Conservation (phyloP, 2,888 invertebrate species). For the Lasioglossum pauxillum region DNA sequence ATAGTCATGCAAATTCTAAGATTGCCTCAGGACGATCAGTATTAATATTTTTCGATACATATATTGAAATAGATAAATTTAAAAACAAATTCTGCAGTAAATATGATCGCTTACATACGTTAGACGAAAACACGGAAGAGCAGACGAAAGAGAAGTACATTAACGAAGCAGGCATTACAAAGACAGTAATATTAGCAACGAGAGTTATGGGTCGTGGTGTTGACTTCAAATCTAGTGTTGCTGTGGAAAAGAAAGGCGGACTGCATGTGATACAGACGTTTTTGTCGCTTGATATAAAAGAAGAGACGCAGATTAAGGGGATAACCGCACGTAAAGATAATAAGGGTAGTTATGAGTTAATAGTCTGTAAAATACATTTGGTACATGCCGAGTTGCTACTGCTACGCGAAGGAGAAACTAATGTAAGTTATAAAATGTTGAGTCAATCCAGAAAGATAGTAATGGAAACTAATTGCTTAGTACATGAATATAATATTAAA, state of each 20-base stretch:
- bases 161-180: not conserved
- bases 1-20: not conserved
- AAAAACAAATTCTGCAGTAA: not conserved
- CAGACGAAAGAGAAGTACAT: not conserved
- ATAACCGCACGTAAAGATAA: not conserved
- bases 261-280: not conserved
- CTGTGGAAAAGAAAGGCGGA: not conserved
- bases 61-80: not conserved
- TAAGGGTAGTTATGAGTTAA: not conserved
- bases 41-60: not conserved
- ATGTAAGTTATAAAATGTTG: not conserved
- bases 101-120: not conserved
- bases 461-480: accelerated
- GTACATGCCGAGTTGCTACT: not conserved
- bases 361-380: not conserved
- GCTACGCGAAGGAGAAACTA: not conserved
- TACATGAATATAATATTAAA: not conserved
- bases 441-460: not conserved
- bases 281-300: not conserved
- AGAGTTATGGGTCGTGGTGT: not conserved
- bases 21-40: not conserved
- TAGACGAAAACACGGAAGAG: not conserved
- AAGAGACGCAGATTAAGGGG: not conserved
- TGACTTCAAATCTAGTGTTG: not conserved
- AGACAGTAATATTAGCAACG: not conserved